phyloP scores from a whole-genome alignment of 2,888 invertebrate species.

The Zygogramma bicolorata region DNA sequence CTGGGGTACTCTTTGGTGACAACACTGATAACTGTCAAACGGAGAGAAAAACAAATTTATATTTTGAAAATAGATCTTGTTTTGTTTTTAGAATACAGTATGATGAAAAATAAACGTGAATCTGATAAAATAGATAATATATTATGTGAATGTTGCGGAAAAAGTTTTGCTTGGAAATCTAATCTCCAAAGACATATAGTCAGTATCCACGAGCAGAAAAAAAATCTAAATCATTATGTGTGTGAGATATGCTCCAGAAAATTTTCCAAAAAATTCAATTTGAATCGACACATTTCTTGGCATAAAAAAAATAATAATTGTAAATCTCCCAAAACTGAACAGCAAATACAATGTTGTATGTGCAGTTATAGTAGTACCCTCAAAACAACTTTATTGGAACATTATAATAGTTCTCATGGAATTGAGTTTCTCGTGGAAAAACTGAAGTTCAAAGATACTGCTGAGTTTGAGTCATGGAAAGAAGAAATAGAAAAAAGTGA shows the following conservation, averaged over 20 bases:
- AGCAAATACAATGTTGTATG: background rate
- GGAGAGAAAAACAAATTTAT: too few species aligned
- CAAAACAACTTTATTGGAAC: background rate
- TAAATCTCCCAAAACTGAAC: background rate
- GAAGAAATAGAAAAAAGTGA: constrained; percentile 14
- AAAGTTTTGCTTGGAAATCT: background rate
- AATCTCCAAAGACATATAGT: background rate
- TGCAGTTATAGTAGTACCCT: background rate
- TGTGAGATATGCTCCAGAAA: background rate
- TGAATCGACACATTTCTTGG: background rate
- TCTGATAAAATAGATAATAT: background rate
- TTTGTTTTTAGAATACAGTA: too few species aligned
- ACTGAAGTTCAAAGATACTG: background rate
- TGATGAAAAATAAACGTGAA: background rate
- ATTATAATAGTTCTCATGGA: constrained; percentile 11
- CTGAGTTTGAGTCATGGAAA: constrained; percentile 25
- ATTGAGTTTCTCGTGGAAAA: constrained; percentile 1
- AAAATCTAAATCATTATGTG: background rate
- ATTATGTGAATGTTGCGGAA: background rate
- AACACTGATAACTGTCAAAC: too few species aligned
- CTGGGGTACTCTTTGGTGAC: too few species aligned
- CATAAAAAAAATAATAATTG: background rate
- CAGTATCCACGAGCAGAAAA: background rate
- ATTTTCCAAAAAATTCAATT: background rate
- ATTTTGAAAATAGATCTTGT: too few species aligned